These are phyloP conservation scores for Tiliacea aurago DNA, from an alignment of 2,888 invertebrate genomes.

Conservation along the genomic window DNA sequence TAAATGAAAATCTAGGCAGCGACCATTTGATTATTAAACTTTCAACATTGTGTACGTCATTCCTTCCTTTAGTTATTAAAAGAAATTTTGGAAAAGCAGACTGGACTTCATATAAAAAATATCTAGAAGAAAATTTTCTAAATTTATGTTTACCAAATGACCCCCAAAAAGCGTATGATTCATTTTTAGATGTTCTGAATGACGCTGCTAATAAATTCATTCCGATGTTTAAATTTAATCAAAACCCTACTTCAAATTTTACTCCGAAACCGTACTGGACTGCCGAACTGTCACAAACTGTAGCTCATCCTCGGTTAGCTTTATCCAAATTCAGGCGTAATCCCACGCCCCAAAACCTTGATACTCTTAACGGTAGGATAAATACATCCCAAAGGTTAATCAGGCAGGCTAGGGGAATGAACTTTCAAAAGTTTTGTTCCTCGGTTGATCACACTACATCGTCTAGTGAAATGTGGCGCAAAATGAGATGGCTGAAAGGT, in stretches of 20 bases:
- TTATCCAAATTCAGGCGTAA: slow-evolving; percentile 11
- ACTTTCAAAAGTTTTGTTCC: slow-evolving; percentile 2
- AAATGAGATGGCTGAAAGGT: slow-evolving; percentile 14
- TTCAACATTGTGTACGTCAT: neutral
- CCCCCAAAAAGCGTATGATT: neutral
- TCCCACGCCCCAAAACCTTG: slow-evolving; percentile 1
- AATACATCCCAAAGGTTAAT: neutral
- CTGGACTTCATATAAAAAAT: neutral
- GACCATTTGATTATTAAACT: slow-evolving; percentile 6
- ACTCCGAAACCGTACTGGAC: neutral
- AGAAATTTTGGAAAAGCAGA: slow-evolving; percentile 2
- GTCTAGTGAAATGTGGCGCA: slow-evolving; percentile 11
- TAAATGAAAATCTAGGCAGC: slow-evolving; percentile 12
- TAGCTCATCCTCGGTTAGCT: neutral
- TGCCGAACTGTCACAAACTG: neutral
- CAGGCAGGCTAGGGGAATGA: neutral
- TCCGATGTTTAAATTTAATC: slow-evolving; percentile 1
- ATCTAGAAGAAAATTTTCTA: too few species aligned
- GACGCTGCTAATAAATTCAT: slow-evolving; percentile 7
- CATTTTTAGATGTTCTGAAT: slow-evolving; percentile 2
- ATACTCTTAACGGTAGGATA: neutral
- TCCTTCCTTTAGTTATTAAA: neutral
- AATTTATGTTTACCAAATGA: neutral
- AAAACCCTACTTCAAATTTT: slow-evolving; percentile 1
- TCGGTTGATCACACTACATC: neutral